Base-by-base conservation (phyloP, 2,888 invertebrate genomes). In the Galerucella pusilla region DNA sequence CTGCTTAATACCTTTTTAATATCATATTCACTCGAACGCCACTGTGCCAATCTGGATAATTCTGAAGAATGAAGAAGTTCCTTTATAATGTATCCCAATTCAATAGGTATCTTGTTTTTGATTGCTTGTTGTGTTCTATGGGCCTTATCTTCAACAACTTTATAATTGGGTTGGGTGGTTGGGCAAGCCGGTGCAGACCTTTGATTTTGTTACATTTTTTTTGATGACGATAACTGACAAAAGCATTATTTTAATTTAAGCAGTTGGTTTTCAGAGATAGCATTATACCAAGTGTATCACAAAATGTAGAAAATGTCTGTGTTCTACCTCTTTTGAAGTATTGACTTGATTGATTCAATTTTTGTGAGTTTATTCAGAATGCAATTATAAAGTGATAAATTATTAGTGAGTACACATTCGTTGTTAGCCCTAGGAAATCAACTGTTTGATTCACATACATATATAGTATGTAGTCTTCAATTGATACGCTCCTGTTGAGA, bases 71-170 rank as follows among this genome's bases (percentile, higher is more conserved):
- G 5, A 57, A 57, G 9, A 57, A 57, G 20, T 57, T 10, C 20
- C 20, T 57, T 20, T 1, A 57, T 9, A 10, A 57, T 61, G 63
- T 63, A 63, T 63, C 46, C 70, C 35, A 70, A 63, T 68, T n/a
- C 16, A 68, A 68, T 70, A 20, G 20, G 20, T 20, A 20, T 63
- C 61, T 49, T 63, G 52, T 35, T 46, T 35, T 72, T 68, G 71
- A 75, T 75, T 73, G 67, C 73, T 61, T 60, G 60, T 70, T 67
- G 74, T 80, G 77, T 78, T 80, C 71, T 77, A 74, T 70, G 75
- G 77, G 57, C 64, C 72, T 78, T 79, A 75, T 73, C 77, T 77
- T 66, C 74, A 75, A 78, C 76, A 75, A 68, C 80, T 77, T 77
- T 78, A 77, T 75, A 79, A 80, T 79, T 79, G 76, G 77, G 68